A percentile compares a stretch with the other conserved stretches of the same genome.
Evolutionary conservation across 2,888 invertebrate genomes (phyloP).

Genomic region (Dendrolimus houi): DNA sequence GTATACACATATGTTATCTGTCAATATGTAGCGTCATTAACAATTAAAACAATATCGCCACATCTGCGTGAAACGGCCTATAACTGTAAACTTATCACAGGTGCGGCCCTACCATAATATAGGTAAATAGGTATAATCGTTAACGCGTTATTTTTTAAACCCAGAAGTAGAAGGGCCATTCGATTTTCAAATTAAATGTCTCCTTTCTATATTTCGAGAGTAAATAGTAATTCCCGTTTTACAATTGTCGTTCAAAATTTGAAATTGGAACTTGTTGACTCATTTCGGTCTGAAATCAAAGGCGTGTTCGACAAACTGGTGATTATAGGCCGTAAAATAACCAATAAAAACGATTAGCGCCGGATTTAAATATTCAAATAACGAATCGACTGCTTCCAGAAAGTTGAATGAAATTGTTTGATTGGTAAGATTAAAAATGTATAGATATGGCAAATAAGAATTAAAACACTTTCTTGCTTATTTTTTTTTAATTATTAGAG

Average conservation of each 20-base stretch:
- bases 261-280: neutral
- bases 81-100: no score
- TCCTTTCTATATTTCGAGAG: neutral
- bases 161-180: no score
- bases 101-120: no score
- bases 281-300: conserved; percentile 27
- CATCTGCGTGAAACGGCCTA: no score
- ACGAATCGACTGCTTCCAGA: conserved; percentile 41
- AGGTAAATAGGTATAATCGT: no score
- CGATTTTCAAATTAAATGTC: no score
- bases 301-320: conserved; percentile 42
- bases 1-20: no score
- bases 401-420: conserved; percentile 39
- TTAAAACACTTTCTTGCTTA: no score
- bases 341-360: conserved; percentile 68
- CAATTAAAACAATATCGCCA: no score
- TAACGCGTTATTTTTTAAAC: no score
- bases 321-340: conserved; percentile 67
- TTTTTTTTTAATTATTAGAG: no score
- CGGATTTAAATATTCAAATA: conserved; percentile 64
- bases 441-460: neutral
- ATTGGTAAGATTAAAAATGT: neutral
- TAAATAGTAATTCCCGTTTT: conserved; percentile 7
- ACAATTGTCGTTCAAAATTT: neutral
- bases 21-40: no score